Conservation (phyloP, 2,888 invertebrate genomes). For the Octodonta nipae region DNA sequence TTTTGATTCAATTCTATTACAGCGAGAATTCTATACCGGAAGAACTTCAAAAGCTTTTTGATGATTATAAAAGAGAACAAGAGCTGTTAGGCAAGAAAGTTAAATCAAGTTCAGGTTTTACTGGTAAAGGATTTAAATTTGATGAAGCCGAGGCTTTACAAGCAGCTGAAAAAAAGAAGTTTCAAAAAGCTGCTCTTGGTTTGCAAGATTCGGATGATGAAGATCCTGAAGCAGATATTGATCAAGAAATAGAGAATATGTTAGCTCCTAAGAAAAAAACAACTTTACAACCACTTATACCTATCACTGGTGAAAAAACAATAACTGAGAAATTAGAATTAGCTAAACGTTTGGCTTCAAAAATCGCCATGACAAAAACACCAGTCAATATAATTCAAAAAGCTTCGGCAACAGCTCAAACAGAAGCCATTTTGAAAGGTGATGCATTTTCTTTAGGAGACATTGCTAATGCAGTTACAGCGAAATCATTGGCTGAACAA, state of each 20-base stretch:
- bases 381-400: constrained; percentile 71
- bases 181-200: constrained; percentile 91
- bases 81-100: constrained; percentile 68
- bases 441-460: too few species aligned
- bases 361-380: constrained; percentile 79
- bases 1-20: too few species aligned
- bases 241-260: constrained; percentile 94
- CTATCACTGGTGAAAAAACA: constrained; percentile 89
- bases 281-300: too few species aligned
- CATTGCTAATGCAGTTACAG: too few species aligned
- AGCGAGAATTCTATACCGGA: constrained; percentile 63
- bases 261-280: constrained; percentile 87
- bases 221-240: constrained; percentile 92
- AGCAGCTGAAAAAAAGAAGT: constrained; percentile 88
- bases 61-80: constrained; percentile 74
- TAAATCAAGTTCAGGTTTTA: constrained; percentile 84
- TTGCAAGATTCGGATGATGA: constrained; percentile 94
- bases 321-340: constrained; percentile 76
- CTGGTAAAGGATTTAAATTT: constrained; percentile 94
- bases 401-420: constrained; percentile 83
- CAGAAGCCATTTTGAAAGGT: constrained; percentile 55
- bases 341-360: constrained; percentile 74
- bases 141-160: constrained; percentile 96
- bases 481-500: constrained; percentile 94
- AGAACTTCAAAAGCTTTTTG: constrained; percentile 69